Evolutionary conservation across 2,797 vertebrate genomes (phyloP).

Genomic region (Syndactyla subalaris): DNA sequence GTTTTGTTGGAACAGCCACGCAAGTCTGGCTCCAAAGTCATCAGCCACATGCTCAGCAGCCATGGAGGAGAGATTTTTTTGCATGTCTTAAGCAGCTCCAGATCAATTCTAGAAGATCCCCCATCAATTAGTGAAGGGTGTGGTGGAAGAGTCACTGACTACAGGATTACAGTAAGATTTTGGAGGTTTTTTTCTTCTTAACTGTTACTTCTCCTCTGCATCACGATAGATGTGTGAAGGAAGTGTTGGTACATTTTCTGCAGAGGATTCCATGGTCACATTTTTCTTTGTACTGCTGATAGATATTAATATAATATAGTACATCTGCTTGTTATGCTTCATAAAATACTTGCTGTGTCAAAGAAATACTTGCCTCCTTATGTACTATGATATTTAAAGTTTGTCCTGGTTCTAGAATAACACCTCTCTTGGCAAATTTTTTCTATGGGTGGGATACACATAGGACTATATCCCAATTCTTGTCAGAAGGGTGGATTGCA

Average conservation of each 20-base stretch:
- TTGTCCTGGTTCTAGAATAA: neutral
- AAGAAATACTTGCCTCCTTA: neutral
- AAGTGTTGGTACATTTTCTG: neutral
- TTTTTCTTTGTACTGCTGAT: neutral
- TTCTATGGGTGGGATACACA: neutral
- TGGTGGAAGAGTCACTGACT: slow-evolving; percentile 96
- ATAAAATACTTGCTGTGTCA: neutral
- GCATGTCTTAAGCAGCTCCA: slow-evolving; percentile 95
- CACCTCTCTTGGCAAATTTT: neutral
- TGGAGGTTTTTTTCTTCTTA: neutral
- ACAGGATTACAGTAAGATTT: slow-evolving; percentile 92
- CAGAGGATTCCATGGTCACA: neutral
- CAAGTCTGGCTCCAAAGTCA: slow-evolving; percentile 97
- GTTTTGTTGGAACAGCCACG: slow-evolving; percentile 96
- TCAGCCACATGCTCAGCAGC: slow-evolving; percentile 99
- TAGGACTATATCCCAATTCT: rapidly evolving
- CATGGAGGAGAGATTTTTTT: slow-evolving; percentile 98
- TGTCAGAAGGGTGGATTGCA: neutral
- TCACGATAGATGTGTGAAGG: neutral
- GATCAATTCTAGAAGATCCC: slow-evolving; percentile 96
- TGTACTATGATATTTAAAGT: neutral
- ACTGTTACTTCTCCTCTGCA: neutral
- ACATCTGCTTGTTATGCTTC: neutral
- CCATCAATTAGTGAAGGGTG: slow-evolving; percentile 99
- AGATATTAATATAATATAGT: neutral